Evolutionary conservation across 1,140 invertebrate species (phyloP).

Genomic region (Pseudomyrmex concolor): DNA sequence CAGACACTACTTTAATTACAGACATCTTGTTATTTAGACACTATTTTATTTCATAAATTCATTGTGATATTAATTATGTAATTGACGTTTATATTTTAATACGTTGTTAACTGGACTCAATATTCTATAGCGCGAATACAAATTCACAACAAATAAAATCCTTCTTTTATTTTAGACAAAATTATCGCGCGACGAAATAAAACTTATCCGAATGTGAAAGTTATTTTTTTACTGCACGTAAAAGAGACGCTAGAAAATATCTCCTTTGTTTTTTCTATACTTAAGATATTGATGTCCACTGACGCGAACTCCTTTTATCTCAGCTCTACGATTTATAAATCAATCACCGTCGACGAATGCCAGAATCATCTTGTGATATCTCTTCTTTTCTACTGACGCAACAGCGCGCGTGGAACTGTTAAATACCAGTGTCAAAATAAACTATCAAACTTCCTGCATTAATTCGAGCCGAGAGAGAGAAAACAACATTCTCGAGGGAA

Average conservation of each 20-base stretch:
- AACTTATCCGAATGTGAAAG: too few relatives aligned
- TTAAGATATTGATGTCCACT: conserved; percentile 6
- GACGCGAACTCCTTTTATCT: conserved; percentile 25
- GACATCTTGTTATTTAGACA: too few relatives aligned
- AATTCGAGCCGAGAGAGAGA: conserved; percentile 1
- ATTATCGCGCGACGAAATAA: too few relatives aligned
- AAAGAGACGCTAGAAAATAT: not conserved
- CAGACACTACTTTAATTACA: too few relatives aligned
- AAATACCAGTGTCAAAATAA: conserved; percentile 22
- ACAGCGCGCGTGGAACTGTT: conserved; percentile 1
- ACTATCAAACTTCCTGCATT: conserved; percentile 1
- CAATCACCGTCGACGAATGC: conserved; percentile 8
- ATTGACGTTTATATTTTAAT: too few relatives aligned
- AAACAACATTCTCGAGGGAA: too few relatives aligned
- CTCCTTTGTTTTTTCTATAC: conserved; percentile 23
- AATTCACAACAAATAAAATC: too few relatives aligned
- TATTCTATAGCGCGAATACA: too few relatives aligned
- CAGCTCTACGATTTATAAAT: conserved; percentile 16
- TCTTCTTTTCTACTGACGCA: conserved; percentile 1
- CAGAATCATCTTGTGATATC: not conserved
- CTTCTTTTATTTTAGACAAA: too few relatives aligned
- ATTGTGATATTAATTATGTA: too few relatives aligned
- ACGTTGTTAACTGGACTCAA: too few relatives aligned
- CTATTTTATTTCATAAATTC: too few relatives aligned
- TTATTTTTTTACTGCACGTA: not conserved